Evolutionary conservation across 2,113 vertebrate species (phyloP), one percentile per base, ranked within the genome.

Genomic region (Podiceps cristatus): DNA sequence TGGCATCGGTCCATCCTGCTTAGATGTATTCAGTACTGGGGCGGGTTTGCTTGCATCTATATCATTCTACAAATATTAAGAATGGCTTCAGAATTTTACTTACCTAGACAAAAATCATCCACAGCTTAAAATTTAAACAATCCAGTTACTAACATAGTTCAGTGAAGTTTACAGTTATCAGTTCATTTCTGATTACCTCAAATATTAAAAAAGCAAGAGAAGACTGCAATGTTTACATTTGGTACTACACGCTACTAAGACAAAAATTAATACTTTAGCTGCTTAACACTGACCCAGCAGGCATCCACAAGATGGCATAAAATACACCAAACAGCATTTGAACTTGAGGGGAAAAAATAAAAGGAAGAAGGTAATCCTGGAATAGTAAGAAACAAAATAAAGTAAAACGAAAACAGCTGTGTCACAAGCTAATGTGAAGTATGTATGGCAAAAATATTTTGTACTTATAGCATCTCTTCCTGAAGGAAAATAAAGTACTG

Each of bases 61-160:
- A 86, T 99, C 99, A 87, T 99, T 99, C 99, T 99, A 97, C 72
- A 94, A 97, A 97, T 45, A 97, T 95, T 78, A 96, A 94, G 95
- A 98, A 97, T 28, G 37, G 93, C 76, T 60, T 86, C 44, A 96
- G 81, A 90, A 68, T 88, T 73, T 90, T 92, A 96, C 72, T 96
- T 94, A 88, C 16, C 44, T 62, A 89, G n/a, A 83, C 44, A 67
- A 80, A 89, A 93, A 84, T 73, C 44, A 94, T 23, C 80, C 59
- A 90, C 23, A 56, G 7, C 58, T 90, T 94, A 37, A 37, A 37
- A 8, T 37, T 37, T 37, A 37, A 37, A 37, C 37, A 37, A 37
- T 37, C 8, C 37, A 37, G 37, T 37, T 37, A 37, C 37, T 37
- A 37, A 37, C 37, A 37, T 37, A 37, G 37, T 37, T 37, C 37